Base-by-base conservation (phyloP, 2,797 vertebrate genomes). In the Zenarchopterus dispar region DNA sequence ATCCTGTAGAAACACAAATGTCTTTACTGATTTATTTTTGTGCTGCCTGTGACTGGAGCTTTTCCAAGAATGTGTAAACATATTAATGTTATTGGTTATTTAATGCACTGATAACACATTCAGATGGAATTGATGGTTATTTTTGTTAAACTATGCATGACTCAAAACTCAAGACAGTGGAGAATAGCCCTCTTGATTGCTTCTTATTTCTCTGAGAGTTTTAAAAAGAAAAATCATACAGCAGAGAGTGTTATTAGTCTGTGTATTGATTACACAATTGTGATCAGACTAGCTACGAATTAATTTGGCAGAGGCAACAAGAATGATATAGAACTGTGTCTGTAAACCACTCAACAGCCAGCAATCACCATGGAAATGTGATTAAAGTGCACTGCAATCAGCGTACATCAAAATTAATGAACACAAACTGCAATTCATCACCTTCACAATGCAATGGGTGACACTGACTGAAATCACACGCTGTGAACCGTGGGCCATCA, bases 371-470 rank as follows among this genome's bases (percentile, higher is more conserved):
- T 36, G 28, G 61, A 73, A 69, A 68, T 49, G 10, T 17, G 47
- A 73, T 70, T 57, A 17, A 36, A 54, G 49, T 5, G 41, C 52
- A 57, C 19, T 10, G 21, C 9, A 68, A 64, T 75, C 64, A 47
- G 16, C 36, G 51, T 59, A 63, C 24, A 62, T 78, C 57, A 65
- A 22, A 59, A 72, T 48, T 64, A 82, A 80, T 82, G 56, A 82
- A 55, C n/a, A 39, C 43, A 43, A 71, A 80, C 61, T 79, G 75
- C 65, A 76, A 77, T 70, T 65, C 26, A 83, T 80, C 54, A 42
- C 28, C 36, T 56, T 62, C 67, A 48, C 46, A 15, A 23, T 5
- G 33, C 21, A 22, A 21, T 10, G 39, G 54, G 43, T 67, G 45
- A 21, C 46, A 6, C 8, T 21, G 48, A 19, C 54, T 49, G 24